Evolutionary conservation across 2,113 vertebrate genomes (phyloP).

Genomic region (Corynorhinus townsendii): DNA sequence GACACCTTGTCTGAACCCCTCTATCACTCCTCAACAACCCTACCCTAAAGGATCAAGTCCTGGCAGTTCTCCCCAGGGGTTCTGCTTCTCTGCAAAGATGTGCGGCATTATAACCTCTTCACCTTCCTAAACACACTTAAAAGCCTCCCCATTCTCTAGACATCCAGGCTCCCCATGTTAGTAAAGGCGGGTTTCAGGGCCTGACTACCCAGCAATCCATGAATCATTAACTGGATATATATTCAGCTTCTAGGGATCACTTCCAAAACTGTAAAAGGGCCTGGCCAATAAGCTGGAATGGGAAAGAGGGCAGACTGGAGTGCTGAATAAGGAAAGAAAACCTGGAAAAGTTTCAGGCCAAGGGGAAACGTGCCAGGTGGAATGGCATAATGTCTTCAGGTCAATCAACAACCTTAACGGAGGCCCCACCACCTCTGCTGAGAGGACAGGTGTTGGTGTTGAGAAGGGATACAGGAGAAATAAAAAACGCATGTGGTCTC

Average conservation of each 20-base stretch:
- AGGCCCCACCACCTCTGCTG: background rate
- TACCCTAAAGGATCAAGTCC: background rate
- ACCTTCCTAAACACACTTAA: background rate
- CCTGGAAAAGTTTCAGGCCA: background rate
- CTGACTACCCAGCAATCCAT: background rate
- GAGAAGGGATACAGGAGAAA: background rate
- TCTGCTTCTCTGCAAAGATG: background rate
- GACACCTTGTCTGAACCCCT: background rate
- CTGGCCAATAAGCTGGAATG: background rate
- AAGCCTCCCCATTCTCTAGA: background rate
- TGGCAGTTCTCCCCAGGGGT: background rate
- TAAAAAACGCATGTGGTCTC: background rate
- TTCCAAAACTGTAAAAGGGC: background rate
- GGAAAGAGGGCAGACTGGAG: background rate
- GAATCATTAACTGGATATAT: background rate
- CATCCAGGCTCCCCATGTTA: background rate
- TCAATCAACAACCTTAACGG: background rate
- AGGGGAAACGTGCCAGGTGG: background rate
- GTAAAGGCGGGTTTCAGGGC: background rate
- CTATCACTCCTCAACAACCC: background rate
- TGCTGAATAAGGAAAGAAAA: background rate
- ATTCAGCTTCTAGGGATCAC: conserved; percentile 16
- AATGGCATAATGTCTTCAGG: background rate
- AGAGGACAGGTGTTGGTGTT: background rate
- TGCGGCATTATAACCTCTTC: background rate